A percentile compares a stretch with the other conserved stretches of the same genome.
phyloP scores from a whole-genome alignment of 2,888 invertebrate genomes.

The Leptothorax acervorum region DNA sequence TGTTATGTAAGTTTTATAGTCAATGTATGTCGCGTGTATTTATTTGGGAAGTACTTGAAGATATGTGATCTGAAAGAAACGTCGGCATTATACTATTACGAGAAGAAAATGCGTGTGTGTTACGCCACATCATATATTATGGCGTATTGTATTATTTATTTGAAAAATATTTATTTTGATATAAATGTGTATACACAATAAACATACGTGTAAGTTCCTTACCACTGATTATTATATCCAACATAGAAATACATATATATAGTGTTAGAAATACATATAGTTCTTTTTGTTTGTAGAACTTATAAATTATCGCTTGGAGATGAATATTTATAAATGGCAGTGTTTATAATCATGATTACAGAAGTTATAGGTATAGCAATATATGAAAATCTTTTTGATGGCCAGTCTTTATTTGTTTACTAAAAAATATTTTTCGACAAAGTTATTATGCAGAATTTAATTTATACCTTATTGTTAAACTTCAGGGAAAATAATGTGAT shows the following conservation, averaged over 20 bases:
- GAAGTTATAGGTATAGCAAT: no score
- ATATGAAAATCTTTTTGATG: neutral
- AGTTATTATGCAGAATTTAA: neutral
- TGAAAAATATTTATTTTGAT: constrained; percentile 68
- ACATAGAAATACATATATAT: neutral
- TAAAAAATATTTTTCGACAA: neutral
- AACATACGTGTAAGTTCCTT: constrained; percentile 51
- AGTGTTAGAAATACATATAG: neutral
- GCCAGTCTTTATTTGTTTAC: constrained; percentile 7
- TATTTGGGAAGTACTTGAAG: constrained; percentile 28
- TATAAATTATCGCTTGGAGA: neutral
- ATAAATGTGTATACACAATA: constrained; percentile 57
- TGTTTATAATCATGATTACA: constrained; percentile 12
- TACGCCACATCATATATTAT: constrained; percentile 9
- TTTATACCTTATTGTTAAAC: neutral
- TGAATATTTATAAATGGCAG: constrained; percentile 29
- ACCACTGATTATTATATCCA: neutral
- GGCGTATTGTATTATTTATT: constrained; percentile 61
- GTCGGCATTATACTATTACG: constrained; percentile 25
- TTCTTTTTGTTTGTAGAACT: neutral
- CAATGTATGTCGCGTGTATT: neutral
- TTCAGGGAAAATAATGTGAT: neutral
- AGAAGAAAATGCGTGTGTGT: neutral
- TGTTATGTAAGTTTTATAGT: constrained; percentile 7
- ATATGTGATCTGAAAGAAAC: constrained; percentile 31